Percentiles rank a stretch among this genome's conserved stretches.
These are phyloP conservation scores for Ennomos erosarius DNA, from an alignment of 2,888 invertebrate species.

Conservation along the genomic window DNA sequence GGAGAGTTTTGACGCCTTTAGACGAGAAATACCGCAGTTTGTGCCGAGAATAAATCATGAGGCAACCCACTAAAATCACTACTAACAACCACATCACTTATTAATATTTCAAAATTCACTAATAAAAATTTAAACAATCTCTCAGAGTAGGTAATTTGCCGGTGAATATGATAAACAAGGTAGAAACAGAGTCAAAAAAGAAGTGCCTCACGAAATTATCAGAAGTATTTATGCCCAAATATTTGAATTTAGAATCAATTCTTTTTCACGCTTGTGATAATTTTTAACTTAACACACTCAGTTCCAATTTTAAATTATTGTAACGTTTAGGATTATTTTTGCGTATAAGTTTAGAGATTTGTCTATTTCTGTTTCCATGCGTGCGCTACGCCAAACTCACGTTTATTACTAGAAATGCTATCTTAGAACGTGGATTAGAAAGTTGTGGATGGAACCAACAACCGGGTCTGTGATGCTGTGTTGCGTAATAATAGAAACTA, in stretches of 20 bases:
- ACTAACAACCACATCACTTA: slow-evolving; percentile 54
- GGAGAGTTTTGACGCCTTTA: slow-evolving; percentile 56
- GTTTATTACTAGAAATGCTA: slow-evolving; percentile 47
- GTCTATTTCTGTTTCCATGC: not conserved
- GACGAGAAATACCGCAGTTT: slow-evolving; percentile 61
- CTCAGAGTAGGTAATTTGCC: too few relatives aligned
- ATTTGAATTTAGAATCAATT: too few relatives aligned
- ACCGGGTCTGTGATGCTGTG: slow-evolving; percentile 40
- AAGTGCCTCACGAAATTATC: too few relatives aligned
- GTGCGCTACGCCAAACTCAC: slow-evolving; percentile 2
- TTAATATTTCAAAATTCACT: slow-evolving; percentile 6
- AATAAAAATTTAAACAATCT: not conserved
- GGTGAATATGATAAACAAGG: too few relatives aligned
- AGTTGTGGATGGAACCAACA: slow-evolving; percentile 54
- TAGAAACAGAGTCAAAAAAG: too few relatives aligned
- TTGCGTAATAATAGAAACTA: slow-evolving; percentile 31
- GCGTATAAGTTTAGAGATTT: not conserved
- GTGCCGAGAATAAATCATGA: slow-evolving; percentile 56
- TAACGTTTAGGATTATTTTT: slow-evolving; percentile 45
- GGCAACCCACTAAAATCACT: slow-evolving; percentile 52
- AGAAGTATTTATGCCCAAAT: too few relatives aligned
- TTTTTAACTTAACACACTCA: too few relatives aligned
- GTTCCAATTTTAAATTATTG: slow-evolving; percentile 26
- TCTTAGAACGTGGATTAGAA: slow-evolving; percentile 61
- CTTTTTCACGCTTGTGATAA: too few relatives aligned